Percentiles rank a stretch among this genome's conserved stretches.
Evolutionary conservation across 2,113 vertebrate genomes (phyloP).

Genomic region (Entelurus aequoreus): DNA sequence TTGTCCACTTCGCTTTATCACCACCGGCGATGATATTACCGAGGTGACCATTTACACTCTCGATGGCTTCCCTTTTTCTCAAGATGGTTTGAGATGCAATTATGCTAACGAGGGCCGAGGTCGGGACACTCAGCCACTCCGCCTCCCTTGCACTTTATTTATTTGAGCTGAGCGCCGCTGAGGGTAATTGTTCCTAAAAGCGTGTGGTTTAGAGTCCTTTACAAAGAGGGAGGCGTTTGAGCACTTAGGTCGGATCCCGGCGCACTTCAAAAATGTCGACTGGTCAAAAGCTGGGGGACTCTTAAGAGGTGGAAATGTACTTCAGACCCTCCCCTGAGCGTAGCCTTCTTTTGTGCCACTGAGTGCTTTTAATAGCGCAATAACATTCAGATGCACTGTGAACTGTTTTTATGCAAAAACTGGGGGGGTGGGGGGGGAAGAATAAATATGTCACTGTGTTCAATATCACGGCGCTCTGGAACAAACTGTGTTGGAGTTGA

Average conservation of each 20-base stretch:
- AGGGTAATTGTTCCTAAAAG: conserved; percentile 68
- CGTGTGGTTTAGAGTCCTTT: conserved; percentile 48
- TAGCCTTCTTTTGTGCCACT: neutral
- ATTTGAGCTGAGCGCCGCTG: conserved; percentile 31
- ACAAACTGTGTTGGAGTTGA: too few species aligned
- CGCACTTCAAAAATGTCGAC: conserved; percentile 36
- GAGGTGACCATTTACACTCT: conserved; percentile 47
- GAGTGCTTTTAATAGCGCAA: too few species aligned
- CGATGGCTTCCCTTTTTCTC: conserved; percentile 43
- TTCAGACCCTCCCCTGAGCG: neutral
- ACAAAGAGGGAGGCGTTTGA: conserved; percentile 27
- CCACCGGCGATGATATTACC: conserved; percentile 21
- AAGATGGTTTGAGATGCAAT: conserved; percentile 71
- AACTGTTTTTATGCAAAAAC: too few species aligned
- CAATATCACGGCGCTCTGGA: too few species aligned
- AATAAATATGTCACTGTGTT: too few species aligned
- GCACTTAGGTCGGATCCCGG: conserved; percentile 22
- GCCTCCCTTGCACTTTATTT: conserved; percentile 12
- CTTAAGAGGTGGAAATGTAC: neutral
- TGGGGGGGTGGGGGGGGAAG: too few species aligned
- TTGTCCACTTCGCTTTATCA: neutral
- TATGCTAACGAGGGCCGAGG: conserved; percentile 61
- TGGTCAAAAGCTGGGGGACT: conserved; percentile 13
- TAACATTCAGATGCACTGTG: too few species aligned
- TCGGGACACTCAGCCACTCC: conserved; percentile 41